phyloP scores from a whole-genome alignment of 1,140 invertebrate species.

The Cotesia glomerata region DNA sequence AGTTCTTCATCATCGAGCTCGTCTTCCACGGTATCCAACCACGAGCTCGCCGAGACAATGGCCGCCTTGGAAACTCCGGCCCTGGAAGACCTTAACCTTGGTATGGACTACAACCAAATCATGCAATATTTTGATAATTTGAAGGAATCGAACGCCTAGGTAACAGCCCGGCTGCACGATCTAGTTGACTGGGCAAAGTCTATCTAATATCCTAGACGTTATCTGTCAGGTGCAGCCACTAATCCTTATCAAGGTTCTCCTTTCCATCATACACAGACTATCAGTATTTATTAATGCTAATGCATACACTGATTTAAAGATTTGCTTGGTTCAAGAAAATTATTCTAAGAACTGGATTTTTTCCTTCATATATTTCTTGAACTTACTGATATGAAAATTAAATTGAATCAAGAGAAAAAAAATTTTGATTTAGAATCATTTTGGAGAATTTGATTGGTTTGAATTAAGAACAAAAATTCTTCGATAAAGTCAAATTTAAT shows the following conservation, averaged over 20 bases:
- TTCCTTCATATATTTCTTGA: too few species aligned
- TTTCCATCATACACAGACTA: background rate
- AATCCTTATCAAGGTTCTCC: slow-evolving; percentile 9
- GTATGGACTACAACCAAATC: slow-evolving; percentile 96
- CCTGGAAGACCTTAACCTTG: slow-evolving; percentile 80
- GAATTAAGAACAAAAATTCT: too few species aligned
- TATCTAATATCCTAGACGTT: slow-evolving; percentile 16
- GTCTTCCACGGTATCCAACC: slow-evolving; percentile 41
- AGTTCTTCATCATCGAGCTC: slow-evolving; percentile 45
- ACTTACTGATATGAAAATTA: too few species aligned
- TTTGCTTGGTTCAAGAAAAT: too few species aligned
- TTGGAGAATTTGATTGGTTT: too few species aligned
- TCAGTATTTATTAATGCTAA: too few species aligned
- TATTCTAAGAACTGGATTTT: too few species aligned
- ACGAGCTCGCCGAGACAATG: slow-evolving; percentile 63
- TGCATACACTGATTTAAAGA: too few species aligned
- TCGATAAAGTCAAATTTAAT: too few species aligned
- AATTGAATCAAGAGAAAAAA: too few species aligned
- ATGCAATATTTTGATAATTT: slow-evolving; percentile 97
- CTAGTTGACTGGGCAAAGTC: slow-evolving; percentile 25
- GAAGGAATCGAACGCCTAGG: slow-evolving; percentile 73
- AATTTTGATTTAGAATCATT: too few species aligned
- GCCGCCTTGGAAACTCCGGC: slow-evolving; percentile 68
- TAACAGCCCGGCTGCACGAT: slow-evolving; percentile 34
- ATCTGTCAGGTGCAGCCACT: slow-evolving; percentile 11